Evolutionary conservation across 2,888 invertebrate species (phyloP).

Genomic region (Apocheima hispidaria): DNA sequence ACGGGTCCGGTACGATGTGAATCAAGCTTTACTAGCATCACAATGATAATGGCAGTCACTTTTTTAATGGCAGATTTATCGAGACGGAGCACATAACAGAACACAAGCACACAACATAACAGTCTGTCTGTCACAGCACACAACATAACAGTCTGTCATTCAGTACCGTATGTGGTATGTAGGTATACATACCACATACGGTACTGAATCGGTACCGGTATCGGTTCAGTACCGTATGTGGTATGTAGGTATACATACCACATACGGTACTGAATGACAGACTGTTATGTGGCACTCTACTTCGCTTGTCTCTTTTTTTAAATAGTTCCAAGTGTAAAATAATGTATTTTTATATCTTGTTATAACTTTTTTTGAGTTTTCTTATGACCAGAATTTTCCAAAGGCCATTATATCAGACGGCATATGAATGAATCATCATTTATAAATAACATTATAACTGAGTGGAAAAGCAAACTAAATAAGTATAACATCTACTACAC

Average conservation of each 20-base stretch:
- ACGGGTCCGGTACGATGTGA: neutral
- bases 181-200: too few relatives aligned
- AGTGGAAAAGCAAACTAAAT: slow-evolving; percentile 18
- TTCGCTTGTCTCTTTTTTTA: neutral
- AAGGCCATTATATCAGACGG: neutral
- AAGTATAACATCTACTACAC: slow-evolving; percentile 5
- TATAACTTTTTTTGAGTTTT: neutral
- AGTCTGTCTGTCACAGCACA: too few relatives aligned
- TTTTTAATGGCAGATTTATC: slow-evolving; percentile 16
- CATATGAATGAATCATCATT: slow-evolving; percentile 1
- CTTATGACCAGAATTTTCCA: neutral
- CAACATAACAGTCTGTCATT: too few relatives aligned
- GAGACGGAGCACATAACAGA: too few relatives aligned
- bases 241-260: too few relatives aligned
- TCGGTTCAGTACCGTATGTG: too few relatives aligned
- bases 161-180: too few relatives aligned
- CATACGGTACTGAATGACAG: neutral
- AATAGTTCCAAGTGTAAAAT: neutral
- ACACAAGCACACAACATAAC: too few relatives aligned
- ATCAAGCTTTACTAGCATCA: slow-evolving; percentile 9
- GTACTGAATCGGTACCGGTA: too few relatives aligned
- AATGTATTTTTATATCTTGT: neutral
- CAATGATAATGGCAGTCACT: slow-evolving; percentile 41
- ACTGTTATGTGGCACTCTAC: neutral
- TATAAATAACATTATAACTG: slow-evolving; percentile 10